A percentile compares a stretch with the other conserved stretches of the same genome.
Conservation (phyloP, 2,797 vertebrate species). For the Myoxocephalus aenaeus region DNA sequence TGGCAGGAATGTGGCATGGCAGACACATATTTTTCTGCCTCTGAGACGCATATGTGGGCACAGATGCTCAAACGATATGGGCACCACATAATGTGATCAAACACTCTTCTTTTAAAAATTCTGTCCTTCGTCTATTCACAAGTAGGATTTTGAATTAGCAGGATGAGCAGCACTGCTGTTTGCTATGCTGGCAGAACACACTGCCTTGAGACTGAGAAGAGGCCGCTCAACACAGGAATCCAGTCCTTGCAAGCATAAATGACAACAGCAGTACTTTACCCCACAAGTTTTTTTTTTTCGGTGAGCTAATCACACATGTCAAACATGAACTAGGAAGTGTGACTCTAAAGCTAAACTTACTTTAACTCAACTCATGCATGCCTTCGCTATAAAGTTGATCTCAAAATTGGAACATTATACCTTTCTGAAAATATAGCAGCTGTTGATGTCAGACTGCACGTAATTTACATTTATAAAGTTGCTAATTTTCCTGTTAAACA, state of each 20-base stretch:
- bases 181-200: constrained; percentile 30
- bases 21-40: constrained; percentile 52
- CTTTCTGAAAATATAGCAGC: background rate
- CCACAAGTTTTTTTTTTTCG: no score
- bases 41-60: constrained; percentile 54
- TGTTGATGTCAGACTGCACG: background rate
- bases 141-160: constrained; percentile 32
- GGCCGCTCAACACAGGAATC: constrained; percentile 35
- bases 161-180: constrained; percentile 26
- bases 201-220: constrained; percentile 33
- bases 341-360: background rate
- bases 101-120: constrained; percentile 19
- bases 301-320: background rate
- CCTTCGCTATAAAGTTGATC: background rate
- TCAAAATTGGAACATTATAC: background rate
- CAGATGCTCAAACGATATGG: constrained; percentile 54
- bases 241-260: constrained; percentile 23
- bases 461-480: background rate
- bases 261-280: constrained; percentile 33
- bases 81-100: constrained; percentile 39
- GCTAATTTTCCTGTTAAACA: background rate
- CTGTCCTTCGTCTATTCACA: constrained; percentile 17
- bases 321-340: no score
- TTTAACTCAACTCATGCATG: background rate
- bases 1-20: constrained; percentile 66